phyloP scores from a whole-genome alignment of 2,888 invertebrate genomes.

The Allophyes oxyacanthae region DNA sequence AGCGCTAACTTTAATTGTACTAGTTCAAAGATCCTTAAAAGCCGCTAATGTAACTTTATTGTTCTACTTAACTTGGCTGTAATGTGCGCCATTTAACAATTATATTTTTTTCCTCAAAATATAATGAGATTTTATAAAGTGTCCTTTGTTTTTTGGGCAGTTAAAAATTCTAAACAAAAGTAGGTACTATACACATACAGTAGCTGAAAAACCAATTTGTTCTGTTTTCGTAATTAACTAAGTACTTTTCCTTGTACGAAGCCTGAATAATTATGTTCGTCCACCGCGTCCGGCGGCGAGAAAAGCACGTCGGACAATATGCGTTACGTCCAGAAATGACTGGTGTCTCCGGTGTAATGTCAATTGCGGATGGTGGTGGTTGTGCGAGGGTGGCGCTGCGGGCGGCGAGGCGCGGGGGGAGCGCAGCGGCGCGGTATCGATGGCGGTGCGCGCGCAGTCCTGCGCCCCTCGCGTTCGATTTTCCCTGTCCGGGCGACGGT shows the following conservation, averaged over 20 bases:
- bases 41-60: slow-evolving; percentile 33
- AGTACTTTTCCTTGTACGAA: slow-evolving; percentile 49
- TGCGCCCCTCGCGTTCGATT: slow-evolving; percentile 82
- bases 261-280: slow-evolving; percentile 42
- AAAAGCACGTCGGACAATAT: slow-evolving; percentile 46
- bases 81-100: slow-evolving; percentile 20
- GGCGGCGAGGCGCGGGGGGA: slow-evolving; percentile 63
- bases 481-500: slow-evolving; percentile 79
- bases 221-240: slow-evolving; percentile 47
- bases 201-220: slow-evolving; percentile 26
- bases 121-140: slow-evolving; percentile 7
- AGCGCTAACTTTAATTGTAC: slow-evolving; percentile 54
- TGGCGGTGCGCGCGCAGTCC: slow-evolving; percentile 82
- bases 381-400: slow-evolving; percentile 62
- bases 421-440: slow-evolving; percentile 70
- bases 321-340: slow-evolving; percentile 61
- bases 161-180: slow-evolving; percentile 7
- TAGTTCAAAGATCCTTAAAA: slow-evolving; percentile 40
- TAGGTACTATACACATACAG: too few species aligned
- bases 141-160: slow-evolving; percentile 4
- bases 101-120: slow-evolving; percentile 19
- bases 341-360: slow-evolving; percentile 75
- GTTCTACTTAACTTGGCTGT: slow-evolving; percentile 37
- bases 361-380: slow-evolving; percentile 69
- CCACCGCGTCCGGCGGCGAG: slow-evolving; percentile 42